Conservation (phyloP, 2,797 vertebrate species). For the Sphenopsis melanotis region DNA sequence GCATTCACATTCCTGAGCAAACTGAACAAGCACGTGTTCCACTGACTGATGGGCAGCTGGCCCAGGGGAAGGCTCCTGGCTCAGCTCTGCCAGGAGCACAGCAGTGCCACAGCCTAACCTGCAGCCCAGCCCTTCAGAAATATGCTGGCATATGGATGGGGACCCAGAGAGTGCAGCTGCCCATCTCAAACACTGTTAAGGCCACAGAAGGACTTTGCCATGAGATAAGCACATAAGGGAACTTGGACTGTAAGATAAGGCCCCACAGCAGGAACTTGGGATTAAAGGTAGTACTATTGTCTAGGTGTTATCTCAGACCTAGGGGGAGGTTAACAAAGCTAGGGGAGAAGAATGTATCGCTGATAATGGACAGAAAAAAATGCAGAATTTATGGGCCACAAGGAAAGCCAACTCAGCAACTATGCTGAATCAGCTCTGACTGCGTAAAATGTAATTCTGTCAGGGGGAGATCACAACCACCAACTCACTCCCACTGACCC, state of each 20-base stretch:
- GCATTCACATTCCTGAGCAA: background rate
- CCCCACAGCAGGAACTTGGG: background rate
- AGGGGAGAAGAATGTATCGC: background rate
- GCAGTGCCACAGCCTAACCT: background rate
- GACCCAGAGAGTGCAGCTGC: background rate
- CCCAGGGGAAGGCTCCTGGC: background rate
- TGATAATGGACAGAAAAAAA: background rate
- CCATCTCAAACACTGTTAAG: background rate
- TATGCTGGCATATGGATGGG: background rate
- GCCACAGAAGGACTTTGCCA: background rate
- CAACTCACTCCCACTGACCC: background rate
- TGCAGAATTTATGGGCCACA: background rate
- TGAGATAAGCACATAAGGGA: background rate
- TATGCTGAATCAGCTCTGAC: background rate
- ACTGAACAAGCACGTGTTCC: accelerated
- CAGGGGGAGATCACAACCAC: background rate
- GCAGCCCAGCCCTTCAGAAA: background rate
- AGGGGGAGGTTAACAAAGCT: background rate
- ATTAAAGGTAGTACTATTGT: background rate
- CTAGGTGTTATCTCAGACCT: background rate
- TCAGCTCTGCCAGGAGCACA: background rate
- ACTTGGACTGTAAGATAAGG: background rate
- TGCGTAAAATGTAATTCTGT: background rate
- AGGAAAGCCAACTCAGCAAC: background rate
- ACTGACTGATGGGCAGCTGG: accelerated